These are phyloP conservation scores for Boleophthalmus pectinirostris DNA, from an alignment of 2,113 vertebrate genomes.

Conservation along the genomic window DNA sequence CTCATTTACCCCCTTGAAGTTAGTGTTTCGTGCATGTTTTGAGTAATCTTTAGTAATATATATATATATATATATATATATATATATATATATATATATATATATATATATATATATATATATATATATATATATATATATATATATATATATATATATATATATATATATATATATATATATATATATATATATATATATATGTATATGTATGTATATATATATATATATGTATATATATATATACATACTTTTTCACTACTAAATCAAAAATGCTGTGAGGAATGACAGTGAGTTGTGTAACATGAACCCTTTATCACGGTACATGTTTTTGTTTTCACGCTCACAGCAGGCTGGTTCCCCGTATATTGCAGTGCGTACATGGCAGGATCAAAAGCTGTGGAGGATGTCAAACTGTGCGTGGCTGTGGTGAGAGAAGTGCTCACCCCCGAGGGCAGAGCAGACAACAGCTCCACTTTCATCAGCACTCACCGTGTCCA, in stretches of 20 bases:
- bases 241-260: too few species aligned
- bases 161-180: too few species aligned
- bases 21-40: too few species aligned
- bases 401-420: slow-evolving; percentile 48
- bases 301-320: not conserved
- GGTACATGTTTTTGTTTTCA: slow-evolving; percentile 37
- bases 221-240: too few species aligned
- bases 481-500: slow-evolving; percentile 29
- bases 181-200: too few species aligned
- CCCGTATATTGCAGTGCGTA: slow-evolving; percentile 39
- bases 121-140: too few species aligned
- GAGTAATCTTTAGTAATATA: slow-evolving; percentile 23
- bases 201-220: too few species aligned
- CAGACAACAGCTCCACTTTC: slow-evolving; percentile 59
- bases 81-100: too few species aligned
- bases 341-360: slow-evolving; percentile 37
- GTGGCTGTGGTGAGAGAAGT: slow-evolving; percentile 38
- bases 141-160: too few species aligned
- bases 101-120: too few species aligned
- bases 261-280: not conserved
- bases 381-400: slow-evolving; percentile 50
- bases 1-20: too few species aligned
- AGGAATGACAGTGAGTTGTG: not conserved
- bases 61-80: too few species aligned
- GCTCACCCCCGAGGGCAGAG: slow-evolving; percentile 45